Base-by-base conservation (phyloP, 2,888 invertebrate genomes). In the Pecten maximus region DNA sequence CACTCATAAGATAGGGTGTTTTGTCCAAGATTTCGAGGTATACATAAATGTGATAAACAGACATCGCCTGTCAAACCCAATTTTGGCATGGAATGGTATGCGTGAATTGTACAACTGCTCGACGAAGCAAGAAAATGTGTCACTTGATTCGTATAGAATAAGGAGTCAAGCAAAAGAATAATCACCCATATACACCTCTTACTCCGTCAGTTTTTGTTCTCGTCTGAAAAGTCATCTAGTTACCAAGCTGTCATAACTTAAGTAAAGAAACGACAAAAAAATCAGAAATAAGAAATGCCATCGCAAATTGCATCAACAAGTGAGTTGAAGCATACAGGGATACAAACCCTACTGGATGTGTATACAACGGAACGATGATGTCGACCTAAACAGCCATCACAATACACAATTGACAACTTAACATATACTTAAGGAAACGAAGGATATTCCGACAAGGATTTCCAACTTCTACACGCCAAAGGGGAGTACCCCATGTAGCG, bases 31-130 rank as follows among this genome's bases (percentile, higher is more conserved):
- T 35, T 74, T 74, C 28, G 74, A 10, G 74, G 35, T 74, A 74
- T 35, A 74, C 74, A 74, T 74, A 74, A 23, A 74, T 74, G 74
- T 74, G 74, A 74, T 74, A 74, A 74, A 74, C 28, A 74, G 74
- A 74, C 74, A 28, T 74, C 28, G 74, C 74, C 74, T 74, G 74
- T 74, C 74, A 74, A 35, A 35, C 35, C 74, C 74, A 28, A 74
- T 74, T 35, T 74, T 74, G 74, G 74, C 74, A 74, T 74, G 74
- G 74, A 74, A 35, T 74, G 74, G 74, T 74, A 23, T 74, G 35
- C 28, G 74, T 74, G 35, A 74, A 74, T 74, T 74, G 74, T 74
- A 74, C 74, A 28, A 74, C 28, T 74, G 74, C 74, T 74, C 74
- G 74, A 28, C 74, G 35, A 74, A 74, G 74, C 74, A 74, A 74